Evolutionary conservation across 2,113 vertebrate genomes (phyloP), one percentile per base, ranked within the genome.

Genomic region (Malurus cyaneus): DNA sequence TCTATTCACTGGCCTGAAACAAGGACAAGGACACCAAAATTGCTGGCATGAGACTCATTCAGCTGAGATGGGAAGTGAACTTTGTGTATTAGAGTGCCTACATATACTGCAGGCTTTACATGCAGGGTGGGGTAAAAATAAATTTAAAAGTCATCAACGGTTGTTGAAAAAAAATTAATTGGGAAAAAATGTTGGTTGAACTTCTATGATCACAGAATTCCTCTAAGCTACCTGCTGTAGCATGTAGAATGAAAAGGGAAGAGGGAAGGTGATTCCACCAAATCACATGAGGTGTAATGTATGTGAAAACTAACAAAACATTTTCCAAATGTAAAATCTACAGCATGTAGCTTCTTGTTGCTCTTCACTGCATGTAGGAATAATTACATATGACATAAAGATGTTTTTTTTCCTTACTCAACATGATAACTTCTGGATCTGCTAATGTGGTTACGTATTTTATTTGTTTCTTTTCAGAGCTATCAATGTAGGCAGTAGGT

Each of bases 91-190:
- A n/a, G 26, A 70, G 5, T 26, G 8, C 56, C 59, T 74, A 71
- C 32, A n/a, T 44, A 23, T 67, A 31, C 34, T 49, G 23, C 36
- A 85, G 28, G 28, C 54, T 92, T 67, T 47, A 83, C n/a, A 71
- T 3, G 14, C 47, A 91, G 11, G 14, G 29, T 42, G 76, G 29
- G 78, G 60, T 64, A 92, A 94, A 64, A 31, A 87, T 94, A 39
- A 92, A 94, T 46, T 89, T 92, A 96, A 84, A 89, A 66, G 64
- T 52, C n/a, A 87, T 69, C 36, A 94, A 41, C 1, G 1, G 26
- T 23, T 61, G 81, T 28, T 69, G 70, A 46, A 93, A 73, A 94
- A 93, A 96, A 97, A 96, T 87, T 85, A 97, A 95, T 73, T 95
- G 71, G 49, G 11, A 42, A 92, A 94, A 94, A 87, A 64, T 79